Base-by-base conservation (phyloP, 2,888 invertebrate genomes). In the Lithophane ornitopus region DNA sequence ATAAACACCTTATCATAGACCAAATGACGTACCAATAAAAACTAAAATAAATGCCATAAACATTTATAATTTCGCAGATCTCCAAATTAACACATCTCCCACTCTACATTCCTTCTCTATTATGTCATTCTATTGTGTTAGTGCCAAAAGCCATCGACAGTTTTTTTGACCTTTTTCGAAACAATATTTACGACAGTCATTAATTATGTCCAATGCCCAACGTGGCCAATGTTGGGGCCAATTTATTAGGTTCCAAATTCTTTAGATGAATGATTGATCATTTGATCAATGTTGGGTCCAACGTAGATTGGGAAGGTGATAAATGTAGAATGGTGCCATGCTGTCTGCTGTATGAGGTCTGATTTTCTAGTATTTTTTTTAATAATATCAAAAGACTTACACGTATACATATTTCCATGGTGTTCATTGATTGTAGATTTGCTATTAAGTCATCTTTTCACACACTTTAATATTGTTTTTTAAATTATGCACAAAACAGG, bases 181-280 rank as follows among this genome's bases (percentile, higher is more conserved):
- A 88, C 88, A 89, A 89, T 91, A 92, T 93, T 93, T 93, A 93
- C 88, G 91, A 89, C 81, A 68, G 84, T 81, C 86, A 92, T 93
- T 91, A 91, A 93, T 92, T 91, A 85, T 67, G 81, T 77, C 86
- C 78, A 87, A 81, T 70, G 79, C 76, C 85, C 77, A 87, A 80
- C 78, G 85, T 74, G 85, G 87, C 86, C 78, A 81, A 83, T 74
- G 80, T 80, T 89, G 78, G 81, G 70, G 19, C 82, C 87, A 86
- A 85, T 85, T 80, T 76, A 85, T 78, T 72, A 68, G 65, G 67
- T 70, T 65, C 78, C 67, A 81, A 76, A 78, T 85, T 83, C 78
- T 82, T 80, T 81, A 68, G 70, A 63, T 73, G 62, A 79, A 73
- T 84, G 81, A 76, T 79, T 68, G 74, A 78, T 79, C 58, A 80